A percentile compares a stretch with the other conserved stretches of the same genome.
These are phyloP conservation scores for Cotesia vestalis DNA, from an alignment of 1,140 invertebrate genomes.

Conservation along the genomic window DNA sequence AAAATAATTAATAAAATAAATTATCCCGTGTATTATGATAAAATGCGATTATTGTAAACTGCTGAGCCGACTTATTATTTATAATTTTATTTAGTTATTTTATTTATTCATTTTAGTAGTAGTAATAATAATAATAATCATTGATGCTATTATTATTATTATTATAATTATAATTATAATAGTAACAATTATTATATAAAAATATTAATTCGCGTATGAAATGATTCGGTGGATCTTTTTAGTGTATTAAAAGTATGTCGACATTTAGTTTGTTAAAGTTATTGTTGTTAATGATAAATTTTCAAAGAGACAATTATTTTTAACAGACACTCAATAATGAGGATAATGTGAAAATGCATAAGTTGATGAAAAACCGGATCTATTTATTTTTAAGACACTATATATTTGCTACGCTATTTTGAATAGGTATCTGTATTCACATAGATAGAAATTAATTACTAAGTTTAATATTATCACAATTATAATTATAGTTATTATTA, in stretches of 20 bases:
- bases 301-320: too few species aligned
- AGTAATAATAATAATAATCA: too few species aligned
- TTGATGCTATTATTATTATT: not conserved
- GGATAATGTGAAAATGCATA: not conserved
- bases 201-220: too few species aligned
- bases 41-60: not conserved
- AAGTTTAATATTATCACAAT: slow-evolving; percentile 13
- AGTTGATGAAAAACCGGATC: too few species aligned
- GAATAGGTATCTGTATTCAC: slow-evolving; percentile 34
- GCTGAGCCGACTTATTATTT: not conserved
- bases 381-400: too few species aligned
- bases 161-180: too few species aligned
- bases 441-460: slow-evolving; percentile 21
- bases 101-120: not conserved
- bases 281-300: too few species aligned
- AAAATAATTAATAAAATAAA: slow-evolving; percentile 7
- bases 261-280: too few species aligned
- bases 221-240: too few species aligned
- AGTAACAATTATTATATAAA: too few species aligned
- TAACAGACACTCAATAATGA: too few species aligned
- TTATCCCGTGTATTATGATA: not conserved
- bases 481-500: not conserved
- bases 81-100: slow-evolving; percentile 3
- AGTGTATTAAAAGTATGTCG: too few species aligned
- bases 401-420: slow-evolving; percentile 19